Evolutionary conservation across 2,113 vertebrate species (phyloP).

Genomic region (Pipra filicauda): DNA sequence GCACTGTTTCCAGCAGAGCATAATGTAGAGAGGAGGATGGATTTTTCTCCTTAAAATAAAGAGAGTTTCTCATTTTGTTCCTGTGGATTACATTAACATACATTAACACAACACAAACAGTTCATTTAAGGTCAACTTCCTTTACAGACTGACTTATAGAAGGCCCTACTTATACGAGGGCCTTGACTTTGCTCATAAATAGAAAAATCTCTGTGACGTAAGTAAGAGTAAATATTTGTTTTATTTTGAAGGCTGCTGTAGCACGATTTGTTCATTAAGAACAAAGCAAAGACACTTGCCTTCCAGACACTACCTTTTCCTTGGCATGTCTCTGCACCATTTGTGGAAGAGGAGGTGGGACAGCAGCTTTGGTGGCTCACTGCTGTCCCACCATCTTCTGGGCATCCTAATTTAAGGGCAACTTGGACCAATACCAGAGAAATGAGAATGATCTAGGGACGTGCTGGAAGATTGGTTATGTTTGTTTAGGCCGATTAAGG

Average conservation of each 20-base stretch:
- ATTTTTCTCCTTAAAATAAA: background rate
- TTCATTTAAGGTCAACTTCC: background rate
- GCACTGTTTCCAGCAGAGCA: background rate
- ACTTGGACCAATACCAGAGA: background rate
- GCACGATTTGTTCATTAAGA: background rate
- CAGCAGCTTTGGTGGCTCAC: background rate
- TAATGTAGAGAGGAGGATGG: background rate
- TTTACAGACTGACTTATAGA: background rate
- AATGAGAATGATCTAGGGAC: background rate
- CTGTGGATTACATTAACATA: background rate
- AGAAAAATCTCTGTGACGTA: background rate
- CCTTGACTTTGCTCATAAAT: background rate
- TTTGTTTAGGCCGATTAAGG: background rate
- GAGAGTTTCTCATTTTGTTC: background rate
- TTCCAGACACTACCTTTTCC: background rate
- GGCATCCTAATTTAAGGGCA: background rate
- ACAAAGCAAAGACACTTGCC: background rate
- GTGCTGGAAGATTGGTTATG: background rate
- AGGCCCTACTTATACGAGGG: background rate
- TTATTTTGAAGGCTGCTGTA: background rate
- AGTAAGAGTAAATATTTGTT: conserved; percentile 34
- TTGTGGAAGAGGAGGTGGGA: background rate
- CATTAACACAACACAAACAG: background rate
- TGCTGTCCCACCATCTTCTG: background rate
- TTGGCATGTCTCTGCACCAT: background rate